Base-by-base conservation (phyloP, 2,797 vertebrate genomes). In the Poeciliopsis paucimaculata region DNA sequence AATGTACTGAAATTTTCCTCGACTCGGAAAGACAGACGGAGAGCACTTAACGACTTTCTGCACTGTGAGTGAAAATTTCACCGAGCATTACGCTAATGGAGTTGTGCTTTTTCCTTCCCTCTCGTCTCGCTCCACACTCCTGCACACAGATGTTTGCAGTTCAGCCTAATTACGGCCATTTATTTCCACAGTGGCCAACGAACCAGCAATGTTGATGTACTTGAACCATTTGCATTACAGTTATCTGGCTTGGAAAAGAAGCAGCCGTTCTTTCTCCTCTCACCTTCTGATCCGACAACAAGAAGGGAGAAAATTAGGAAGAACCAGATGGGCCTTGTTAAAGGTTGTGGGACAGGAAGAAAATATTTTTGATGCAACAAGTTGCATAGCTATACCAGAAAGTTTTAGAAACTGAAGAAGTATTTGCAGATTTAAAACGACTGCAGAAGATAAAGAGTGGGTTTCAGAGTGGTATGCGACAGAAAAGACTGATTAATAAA, bases 81-180 rank as follows among this genome's bases (percentile, higher is more conserved):
- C 94, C 93, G 94, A 85, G 84, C 95, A 95, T 95, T 95, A 95
- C 94, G 80, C 94, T 96, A 96, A 96, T 96, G 95, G 95, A 95
- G 95, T 92, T 92, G 88, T 94, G 90, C 90, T 88, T 92, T 89
- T 88, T 91, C 82, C 88, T 70, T 41, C 78, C 79, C 57, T 13
- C 84, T 15, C 26, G 12, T 72, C 82, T 26, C 82, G 74, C 80
- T 78, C 78, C 79, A 31, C 79, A 78, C 88, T 88, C 83, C 84
- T 85, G 87, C 90, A 91, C 94, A 93, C 94, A 95, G 93, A 94
- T 94, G 94, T 95, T 94, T 93, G 92, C 92, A 90, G 95, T 94
- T 94, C 84, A 89, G 92, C 83, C 85, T 96, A 96, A 96, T 96
- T 95, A 95, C 88, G 90, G 92, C 93, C 94, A 94, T 96, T 96